These are phyloP conservation scores for Leptinotarsa peninsularis DNA, from an alignment of 2,888 invertebrate genomes.

Conservation along the genomic window DNA sequence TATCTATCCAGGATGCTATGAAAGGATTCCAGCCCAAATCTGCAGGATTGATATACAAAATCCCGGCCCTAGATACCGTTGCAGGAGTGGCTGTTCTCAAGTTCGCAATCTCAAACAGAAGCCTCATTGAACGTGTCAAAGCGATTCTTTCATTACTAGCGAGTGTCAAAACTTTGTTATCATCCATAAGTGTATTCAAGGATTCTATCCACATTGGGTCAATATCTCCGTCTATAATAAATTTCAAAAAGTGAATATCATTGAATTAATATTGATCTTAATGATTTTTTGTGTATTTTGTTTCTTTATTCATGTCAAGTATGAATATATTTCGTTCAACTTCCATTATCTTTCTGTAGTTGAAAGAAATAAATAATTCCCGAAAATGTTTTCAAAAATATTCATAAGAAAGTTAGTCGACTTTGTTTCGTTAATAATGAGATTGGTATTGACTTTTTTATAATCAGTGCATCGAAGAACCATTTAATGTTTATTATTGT, in stretches of 20 bases:
- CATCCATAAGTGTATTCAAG: slow-evolving; percentile 96
- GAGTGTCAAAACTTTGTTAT: slow-evolving; percentile 93
- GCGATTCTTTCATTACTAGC: slow-evolving; percentile 96
- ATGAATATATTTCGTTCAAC: too few species aligned
- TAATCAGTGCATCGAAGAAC: too few species aligned
- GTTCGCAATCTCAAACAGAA: slow-evolving; percentile 93
- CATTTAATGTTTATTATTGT: too few species aligned
- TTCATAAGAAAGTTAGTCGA: too few species aligned
- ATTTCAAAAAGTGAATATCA: neutral
- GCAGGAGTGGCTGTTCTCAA: slow-evolving; percentile 94
- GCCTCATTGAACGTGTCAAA: slow-evolving; percentile 86
- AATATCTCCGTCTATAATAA: slow-evolving; percentile 90
- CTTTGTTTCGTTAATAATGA: too few species aligned
- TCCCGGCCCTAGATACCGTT: slow-evolving; percentile 94
- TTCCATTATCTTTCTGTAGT: too few species aligned
- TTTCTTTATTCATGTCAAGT: too few species aligned
- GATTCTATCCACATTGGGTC: slow-evolving; percentile 99
- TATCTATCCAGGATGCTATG: slow-evolving; percentile 90
- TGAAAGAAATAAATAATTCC: too few species aligned
- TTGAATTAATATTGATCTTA: too few species aligned
- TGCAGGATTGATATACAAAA: slow-evolving; percentile 92
- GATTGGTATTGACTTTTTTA: too few species aligned
- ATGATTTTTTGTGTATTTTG: neutral
- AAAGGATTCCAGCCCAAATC: slow-evolving; percentile 97
- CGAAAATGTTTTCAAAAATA: too few species aligned